Conservation (phyloP, 2,888 invertebrate genomes). For the Willowsia nigromaculata region DNA sequence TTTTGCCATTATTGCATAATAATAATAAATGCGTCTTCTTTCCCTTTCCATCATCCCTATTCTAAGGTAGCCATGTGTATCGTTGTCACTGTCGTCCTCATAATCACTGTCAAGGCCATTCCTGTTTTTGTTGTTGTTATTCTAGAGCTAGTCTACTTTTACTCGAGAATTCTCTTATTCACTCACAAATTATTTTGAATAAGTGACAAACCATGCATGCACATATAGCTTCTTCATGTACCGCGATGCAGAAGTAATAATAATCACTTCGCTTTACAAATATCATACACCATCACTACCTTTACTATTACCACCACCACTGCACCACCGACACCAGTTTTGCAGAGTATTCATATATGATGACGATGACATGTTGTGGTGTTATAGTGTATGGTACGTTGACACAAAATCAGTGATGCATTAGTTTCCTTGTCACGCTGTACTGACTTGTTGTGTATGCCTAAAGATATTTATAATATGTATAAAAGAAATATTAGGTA, state of each 20-base stretch:
- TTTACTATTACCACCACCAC: not conserved
- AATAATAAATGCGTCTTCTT: constrained; percentile 7
- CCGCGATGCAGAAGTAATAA: constrained; percentile 33
- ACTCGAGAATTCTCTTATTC: constrained; percentile 41
- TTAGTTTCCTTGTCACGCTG: constrained; percentile 66
- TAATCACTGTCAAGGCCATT: constrained; percentile 68
- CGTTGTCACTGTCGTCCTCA: constrained; percentile 46
- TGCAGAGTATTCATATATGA: constrained; percentile 52
- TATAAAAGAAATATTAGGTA: not conserved
- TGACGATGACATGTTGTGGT: constrained; percentile 57
- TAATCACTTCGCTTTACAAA: constrained; percentile 22
- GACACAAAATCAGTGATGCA: constrained; percentile 73
- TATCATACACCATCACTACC: not conserved
- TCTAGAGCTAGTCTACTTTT: constrained; percentile 30
- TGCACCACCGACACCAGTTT: constrained; percentile 8
- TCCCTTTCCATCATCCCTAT: constrained; percentile 26
- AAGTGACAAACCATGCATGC: constrained; percentile 66
- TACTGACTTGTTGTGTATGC: constrained; percentile 45
- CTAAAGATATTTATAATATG: not conserved
- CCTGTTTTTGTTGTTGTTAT: constrained; percentile 37
- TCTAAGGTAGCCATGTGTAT: constrained; percentile 66
- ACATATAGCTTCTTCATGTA: constrained; percentile 46
- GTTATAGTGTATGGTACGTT: constrained; percentile 55
- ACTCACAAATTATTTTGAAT: constrained; percentile 50
- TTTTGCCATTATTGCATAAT: constrained; percentile 34